Evolutionary conservation across 2,113 vertebrate species (phyloP).

Genomic region (Ailuropoda melanoleuca): DNA sequence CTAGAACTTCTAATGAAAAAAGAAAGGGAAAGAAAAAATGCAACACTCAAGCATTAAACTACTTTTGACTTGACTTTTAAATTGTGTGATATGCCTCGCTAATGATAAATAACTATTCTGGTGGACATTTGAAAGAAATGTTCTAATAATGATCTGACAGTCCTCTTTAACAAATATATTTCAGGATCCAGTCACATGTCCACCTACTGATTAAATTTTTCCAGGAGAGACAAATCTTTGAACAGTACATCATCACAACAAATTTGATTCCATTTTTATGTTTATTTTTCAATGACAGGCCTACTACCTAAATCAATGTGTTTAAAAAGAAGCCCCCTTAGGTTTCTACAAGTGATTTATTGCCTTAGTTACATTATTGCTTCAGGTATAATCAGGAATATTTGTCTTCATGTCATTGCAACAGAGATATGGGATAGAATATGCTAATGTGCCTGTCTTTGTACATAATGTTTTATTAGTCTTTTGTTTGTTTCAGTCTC

Average conservation of each 20-base stretch:
- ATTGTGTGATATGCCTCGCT: not conserved
- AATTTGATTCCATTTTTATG: slow-evolving; percentile 69
- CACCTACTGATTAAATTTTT: slow-evolving; percentile 64
- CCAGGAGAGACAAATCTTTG: slow-evolving; percentile 61
- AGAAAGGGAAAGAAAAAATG: not conserved
- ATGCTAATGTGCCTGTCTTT: slow-evolving; percentile 82
- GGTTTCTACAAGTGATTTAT: slow-evolving; percentile 80
- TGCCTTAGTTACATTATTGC: slow-evolving; percentile 76
- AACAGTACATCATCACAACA: slow-evolving; percentile 56
- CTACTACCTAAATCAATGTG: slow-evolving; percentile 75
- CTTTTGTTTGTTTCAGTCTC: slow-evolving; percentile 81
- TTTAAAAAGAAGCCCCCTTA: slow-evolving; percentile 66
- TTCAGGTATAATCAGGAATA: slow-evolving; percentile 84
- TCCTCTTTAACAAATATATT: slow-evolving; percentile 33
- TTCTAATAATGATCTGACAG: slow-evolving; percentile 18
- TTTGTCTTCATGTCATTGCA: slow-evolving; percentile 83
- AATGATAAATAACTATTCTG: slow-evolving; percentile 43
- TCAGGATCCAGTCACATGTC: slow-evolving; percentile 10
- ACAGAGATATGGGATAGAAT: slow-evolving; percentile 71
- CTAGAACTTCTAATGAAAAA: not conserved
- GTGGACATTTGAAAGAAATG: slow-evolving; percentile 61
- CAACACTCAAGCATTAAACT: not conserved
- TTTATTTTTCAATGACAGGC: slow-evolving; percentile 71
- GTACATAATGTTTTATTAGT: slow-evolving; percentile 79
- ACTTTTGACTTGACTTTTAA: not conserved